These are phyloP conservation scores for Nymphalis c-album DNA, from an alignment of 2,888 invertebrate species.

Conservation along the genomic window DNA sequence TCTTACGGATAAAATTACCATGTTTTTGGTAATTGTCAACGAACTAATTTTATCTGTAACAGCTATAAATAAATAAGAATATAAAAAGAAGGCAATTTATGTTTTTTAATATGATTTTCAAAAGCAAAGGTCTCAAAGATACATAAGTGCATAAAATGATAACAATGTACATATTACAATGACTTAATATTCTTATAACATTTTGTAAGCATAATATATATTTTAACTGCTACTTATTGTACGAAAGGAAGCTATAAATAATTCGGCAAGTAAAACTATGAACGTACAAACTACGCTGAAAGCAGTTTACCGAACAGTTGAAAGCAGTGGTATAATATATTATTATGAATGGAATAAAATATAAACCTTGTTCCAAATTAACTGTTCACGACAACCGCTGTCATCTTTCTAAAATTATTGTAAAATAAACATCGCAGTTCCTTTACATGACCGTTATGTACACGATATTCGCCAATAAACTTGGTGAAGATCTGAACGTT, in stretches of 20 bases:
- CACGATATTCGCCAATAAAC: conserved; percentile 53
- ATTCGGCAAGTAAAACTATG: conserved; percentile 1
- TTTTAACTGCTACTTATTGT: no score
- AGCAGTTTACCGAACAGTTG: conserved; percentile 1
- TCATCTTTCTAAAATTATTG: conserved; percentile 57
- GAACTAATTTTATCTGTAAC: no score
- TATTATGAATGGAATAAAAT: conserved; percentile 14
- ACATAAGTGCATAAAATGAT: no score
- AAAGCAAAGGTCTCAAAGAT: no score
- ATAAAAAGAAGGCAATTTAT: no score
- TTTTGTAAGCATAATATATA: no score
- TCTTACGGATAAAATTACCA: neutral
- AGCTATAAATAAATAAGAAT: no score
- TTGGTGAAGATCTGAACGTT: conserved; percentile 48
- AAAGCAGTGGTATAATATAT: neutral
- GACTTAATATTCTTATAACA: no score
- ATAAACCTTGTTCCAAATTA: conserved; percentile 58
- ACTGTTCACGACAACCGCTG: conserved; percentile 57
- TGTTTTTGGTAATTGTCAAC: neutral
- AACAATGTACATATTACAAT: no score
- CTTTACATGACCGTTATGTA: conserved; percentile 55
- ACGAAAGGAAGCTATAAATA: no score
- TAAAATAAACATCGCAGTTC: conserved; percentile 53
- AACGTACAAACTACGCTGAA: neutral
- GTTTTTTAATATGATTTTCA: no score